phyloP scores from a whole-genome alignment of 2,888 invertebrate species.

The Altica lythri region DNA sequence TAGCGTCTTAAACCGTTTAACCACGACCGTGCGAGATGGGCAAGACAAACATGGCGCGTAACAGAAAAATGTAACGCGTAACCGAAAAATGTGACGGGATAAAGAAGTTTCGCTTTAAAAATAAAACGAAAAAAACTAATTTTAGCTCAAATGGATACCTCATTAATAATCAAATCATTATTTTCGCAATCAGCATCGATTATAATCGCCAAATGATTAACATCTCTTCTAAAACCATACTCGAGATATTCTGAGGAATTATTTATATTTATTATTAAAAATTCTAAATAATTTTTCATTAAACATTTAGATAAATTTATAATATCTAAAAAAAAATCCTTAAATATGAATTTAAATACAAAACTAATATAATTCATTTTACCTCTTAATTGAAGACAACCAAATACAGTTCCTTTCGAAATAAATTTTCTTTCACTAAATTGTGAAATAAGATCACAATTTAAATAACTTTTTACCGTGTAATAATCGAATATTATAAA shows the following conservation, averaged over 20 bases:
- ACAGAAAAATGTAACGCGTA: no score
- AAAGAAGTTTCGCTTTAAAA: background rate
- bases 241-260: slow-evolving; percentile 6
- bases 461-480: background rate
- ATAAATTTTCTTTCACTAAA: slow-evolving; percentile 13
- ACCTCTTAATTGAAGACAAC: slow-evolving; percentile 19
- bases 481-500: no score
- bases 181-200: slow-evolving; percentile 42
- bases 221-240: slow-evolving; percentile 19
- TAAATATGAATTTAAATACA: background rate
- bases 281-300: slow-evolving; percentile 26
- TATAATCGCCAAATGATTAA: slow-evolving; percentile 40
- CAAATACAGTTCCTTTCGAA: slow-evolving; percentile 14
- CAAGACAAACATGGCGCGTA: no score
- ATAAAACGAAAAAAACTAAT: background rate
- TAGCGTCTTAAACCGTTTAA: no score
- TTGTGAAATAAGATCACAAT: slow-evolving; percentile 19
- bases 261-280: slow-evolving; percentile 22
- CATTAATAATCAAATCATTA: slow-evolving; percentile 31
- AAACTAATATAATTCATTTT: background rate
- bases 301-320: slow-evolving; percentile 26
- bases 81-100: no score
- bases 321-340: slow-evolving; percentile 29
- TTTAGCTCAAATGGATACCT: slow-evolving; percentile 31
- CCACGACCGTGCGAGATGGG: no score